Evolutionary conservation across 2,113 vertebrate species (phyloP).

Genomic region (Uria aalge): DNA sequence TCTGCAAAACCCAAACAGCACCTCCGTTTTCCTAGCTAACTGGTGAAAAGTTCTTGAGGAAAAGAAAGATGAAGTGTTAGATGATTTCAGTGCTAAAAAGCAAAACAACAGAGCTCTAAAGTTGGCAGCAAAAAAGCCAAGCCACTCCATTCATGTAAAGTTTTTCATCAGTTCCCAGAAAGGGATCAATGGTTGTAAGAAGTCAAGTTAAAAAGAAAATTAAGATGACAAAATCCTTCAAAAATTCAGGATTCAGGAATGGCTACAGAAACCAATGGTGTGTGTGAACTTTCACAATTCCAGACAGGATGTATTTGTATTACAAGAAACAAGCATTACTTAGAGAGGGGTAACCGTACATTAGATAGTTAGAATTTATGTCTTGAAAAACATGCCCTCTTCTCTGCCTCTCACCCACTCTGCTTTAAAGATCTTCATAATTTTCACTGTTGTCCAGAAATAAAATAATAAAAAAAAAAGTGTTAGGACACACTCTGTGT

Average conservation of each 20-base stretch:
- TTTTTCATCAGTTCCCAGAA: not conserved
- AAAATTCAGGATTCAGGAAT: not conserved
- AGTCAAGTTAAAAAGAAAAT: not conserved
- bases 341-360: not conserved
- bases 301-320: not conserved
- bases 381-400: not conserved
- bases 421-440: not conserved
- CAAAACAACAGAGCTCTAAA: not conserved
- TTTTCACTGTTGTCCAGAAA: not conserved
- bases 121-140: not conserved
- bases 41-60: not conserved
- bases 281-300: not conserved
- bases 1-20: not conserved
- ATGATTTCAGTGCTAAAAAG: not conserved
- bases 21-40: not conserved
- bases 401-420: not conserved
- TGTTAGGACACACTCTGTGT: not conserved
- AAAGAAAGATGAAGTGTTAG: not conserved
- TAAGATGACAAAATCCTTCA: not conserved
- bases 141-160: not conserved
- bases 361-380: not conserved
- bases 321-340: not conserved
- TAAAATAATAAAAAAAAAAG: not conserved
- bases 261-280: not conserved
- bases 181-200: not conserved